Base-by-base conservation (phyloP, 2,888 invertebrate species). In the Shargacucullia verbasci region DNA sequence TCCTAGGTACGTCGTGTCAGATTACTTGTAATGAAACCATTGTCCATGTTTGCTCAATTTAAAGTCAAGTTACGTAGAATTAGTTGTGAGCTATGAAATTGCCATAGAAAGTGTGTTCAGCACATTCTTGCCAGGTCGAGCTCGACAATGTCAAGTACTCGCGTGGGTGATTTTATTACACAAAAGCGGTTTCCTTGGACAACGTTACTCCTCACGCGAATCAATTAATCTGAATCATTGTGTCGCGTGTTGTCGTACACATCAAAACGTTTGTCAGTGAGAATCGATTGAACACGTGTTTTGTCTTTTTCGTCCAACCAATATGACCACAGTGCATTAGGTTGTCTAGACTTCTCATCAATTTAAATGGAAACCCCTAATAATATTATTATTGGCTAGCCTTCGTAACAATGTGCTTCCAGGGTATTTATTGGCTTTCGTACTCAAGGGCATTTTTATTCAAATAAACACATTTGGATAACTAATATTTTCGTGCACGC, bases 211-310 rank as follows among this genome's bases (percentile, higher is more conserved):
- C 75, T 80, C 82, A 81, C 80, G 85, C 81, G 81, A 80, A 83
- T 81, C 83, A 88, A 89, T 89, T 88, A 86, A 81, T 85, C 81
- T 67, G 79, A 83, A 86, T 87, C 78, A 81, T 80, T 77, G 70
- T 66, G 76, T 86, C 81, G 85, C 84, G 83, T 86, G 85, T 77
- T 70, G 62, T 79, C 71, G 70, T 72, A 70, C 73, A 76, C 79
- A 80, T 80, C 75, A 77, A 79, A 80, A 78, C 70, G 60, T 66
- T 70, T 59, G 64, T 74, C 70, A 61, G 59, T 62, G 61, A 48
- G 74, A 68, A 66, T 74, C 73, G 62, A 52, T 61, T 55, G 59
- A 69, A 66, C 80, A 82, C 78, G 75, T 82, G 82, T 69, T 73
- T 60, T 29, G 39, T 61, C 59, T 67, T 70, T 64, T 80, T 72